Percentiles rank a stretch among this genome's conserved stretches.
Evolutionary conservation across 2,113 vertebrate species (phyloP).

Genomic region (Lagenorhynchus albirostris): DNA sequence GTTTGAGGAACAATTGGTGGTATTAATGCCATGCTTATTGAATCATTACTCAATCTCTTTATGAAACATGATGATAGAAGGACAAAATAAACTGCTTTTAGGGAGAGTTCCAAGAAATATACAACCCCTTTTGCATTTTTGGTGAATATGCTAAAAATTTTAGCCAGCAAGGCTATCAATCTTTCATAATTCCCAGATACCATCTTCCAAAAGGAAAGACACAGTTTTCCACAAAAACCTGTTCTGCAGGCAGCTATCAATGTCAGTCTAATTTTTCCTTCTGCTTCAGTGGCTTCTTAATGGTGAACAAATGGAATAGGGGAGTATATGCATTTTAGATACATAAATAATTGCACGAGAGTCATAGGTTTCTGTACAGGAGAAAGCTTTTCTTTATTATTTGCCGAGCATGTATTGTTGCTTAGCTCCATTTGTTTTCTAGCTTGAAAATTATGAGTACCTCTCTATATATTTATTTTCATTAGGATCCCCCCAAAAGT

Average conservation of each 20-base stretch:
- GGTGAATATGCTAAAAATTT: slow-evolving; percentile 1
- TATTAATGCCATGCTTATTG: neutral
- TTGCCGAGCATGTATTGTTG: neutral
- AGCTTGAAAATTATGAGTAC: neutral
- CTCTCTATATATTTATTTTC: neutral
- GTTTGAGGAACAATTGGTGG: neutral
- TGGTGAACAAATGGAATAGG: neutral
- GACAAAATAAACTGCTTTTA: neutral
- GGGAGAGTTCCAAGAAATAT: neutral
- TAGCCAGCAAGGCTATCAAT: neutral
- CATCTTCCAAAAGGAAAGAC: neutral
- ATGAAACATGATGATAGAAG: slow-evolving; percentile 7
- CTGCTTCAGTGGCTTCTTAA: neutral
- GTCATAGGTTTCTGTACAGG: neutral
- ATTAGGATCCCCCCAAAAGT: neutral
- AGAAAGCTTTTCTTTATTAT: neutral
- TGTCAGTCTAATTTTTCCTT: neutral
- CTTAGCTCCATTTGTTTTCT: neutral
- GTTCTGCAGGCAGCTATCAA: neutral
- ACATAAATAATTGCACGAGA: neutral
- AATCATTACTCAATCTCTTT: neutral
- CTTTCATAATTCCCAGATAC: neutral
- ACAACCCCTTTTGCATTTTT: neutral
- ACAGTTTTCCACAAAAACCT: neutral
- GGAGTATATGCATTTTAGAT: neutral